phyloP scores from a whole-genome alignment of 2,888 invertebrate species.

The Microplitis manilae region DNA sequence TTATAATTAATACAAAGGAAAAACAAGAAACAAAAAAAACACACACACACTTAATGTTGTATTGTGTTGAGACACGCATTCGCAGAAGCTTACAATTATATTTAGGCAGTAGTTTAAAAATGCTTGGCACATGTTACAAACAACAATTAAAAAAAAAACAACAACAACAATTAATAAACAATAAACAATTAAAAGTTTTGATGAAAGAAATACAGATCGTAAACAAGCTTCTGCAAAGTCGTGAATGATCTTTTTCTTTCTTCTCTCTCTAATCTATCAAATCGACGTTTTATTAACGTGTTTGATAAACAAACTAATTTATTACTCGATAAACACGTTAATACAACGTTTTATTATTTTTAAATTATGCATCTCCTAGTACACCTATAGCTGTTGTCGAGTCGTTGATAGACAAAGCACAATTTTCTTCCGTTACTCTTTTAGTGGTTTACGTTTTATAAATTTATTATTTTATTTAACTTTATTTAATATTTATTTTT shows the following conservation, averaged over 20 bases:
- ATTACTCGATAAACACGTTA: neutral
- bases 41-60: conserved; percentile 57
- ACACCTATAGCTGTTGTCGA: conserved; percentile 69
- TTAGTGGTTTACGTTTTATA: conserved; percentile 57
- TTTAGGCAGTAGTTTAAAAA: conserved; percentile 41
- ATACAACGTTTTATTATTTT: conserved; percentile 58
- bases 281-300: conserved; percentile 58
- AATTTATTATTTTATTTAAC: conserved; percentile 38
- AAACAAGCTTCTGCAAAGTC: conserved; percentile 60
- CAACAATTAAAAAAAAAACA: conserved; percentile 40
- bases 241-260: conserved; percentile 50
- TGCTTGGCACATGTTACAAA: conserved; percentile 47
- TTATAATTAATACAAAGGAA: conserved; percentile 20
- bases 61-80: conserved; percentile 56
- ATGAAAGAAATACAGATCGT: conserved; percentile 39
- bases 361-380: conserved; percentile 66
- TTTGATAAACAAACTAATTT: conserved; percentile 33
- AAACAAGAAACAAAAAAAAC: conserved; percentile 46
- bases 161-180: conserved; percentile 6
- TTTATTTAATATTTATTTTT: conserved; percentile 49
- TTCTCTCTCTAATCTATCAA: conserved; percentile 21
- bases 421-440: conserved; percentile 58
- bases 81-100: conserved; percentile 54
- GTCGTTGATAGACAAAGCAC: conserved; percentile 72
- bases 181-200: conserved; percentile 7